A percentile compares a stretch with the other conserved stretches of the same genome.
Conservation (phyloP, 2,888 invertebrate genomes). For the Ganaspis brasiliensis region DNA sequence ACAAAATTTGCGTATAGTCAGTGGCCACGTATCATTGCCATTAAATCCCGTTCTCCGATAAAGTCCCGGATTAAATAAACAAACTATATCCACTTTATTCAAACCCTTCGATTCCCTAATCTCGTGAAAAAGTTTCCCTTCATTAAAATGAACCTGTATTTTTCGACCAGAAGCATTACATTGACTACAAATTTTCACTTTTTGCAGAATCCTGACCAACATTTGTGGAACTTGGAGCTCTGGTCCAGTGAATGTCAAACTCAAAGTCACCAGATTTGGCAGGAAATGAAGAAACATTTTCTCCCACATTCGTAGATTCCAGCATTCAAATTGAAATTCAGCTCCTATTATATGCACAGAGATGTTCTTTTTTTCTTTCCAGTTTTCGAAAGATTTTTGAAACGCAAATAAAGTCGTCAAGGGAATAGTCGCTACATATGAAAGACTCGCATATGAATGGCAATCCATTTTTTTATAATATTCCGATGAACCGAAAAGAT, state of each 20-base stretch:
- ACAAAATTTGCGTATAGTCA: constrained; percentile 84
- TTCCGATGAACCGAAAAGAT: constrained; percentile 82
- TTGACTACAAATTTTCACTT: constrained; percentile 76
- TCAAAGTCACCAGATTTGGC: constrained; percentile 82
- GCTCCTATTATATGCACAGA: constrained; percentile 85
- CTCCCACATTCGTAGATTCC: constrained; percentile 87
- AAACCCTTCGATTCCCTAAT: constrained; percentile 60
- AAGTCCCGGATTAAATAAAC: constrained; percentile 88
- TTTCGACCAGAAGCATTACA: constrained; percentile 65
- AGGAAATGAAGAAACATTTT: constrained; percentile 86
- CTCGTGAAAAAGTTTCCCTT: constrained; percentile 78
- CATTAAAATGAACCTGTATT: constrained; percentile 69
- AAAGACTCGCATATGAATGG: constrained; percentile 84
- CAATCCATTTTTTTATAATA: constrained; percentile 81
- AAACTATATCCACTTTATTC: constrained; percentile 81
- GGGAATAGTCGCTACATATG: constrained; percentile 86
- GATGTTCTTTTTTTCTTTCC: constrained; percentile 63
- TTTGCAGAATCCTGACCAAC: constrained; percentile 83
- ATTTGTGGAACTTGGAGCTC: constrained; percentile 84
- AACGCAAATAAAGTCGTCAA: constrained; percentile 84
- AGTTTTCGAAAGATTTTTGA: constrained; percentile 78
- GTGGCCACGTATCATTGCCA: constrained; percentile 86
- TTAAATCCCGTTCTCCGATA: constrained; percentile 86
- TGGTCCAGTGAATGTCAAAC: constrained; percentile 85
- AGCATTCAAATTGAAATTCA: constrained; percentile 88